Base-by-base conservation (phyloP, 2,888 invertebrate species). In the Nemotelus nigrinus region DNA sequence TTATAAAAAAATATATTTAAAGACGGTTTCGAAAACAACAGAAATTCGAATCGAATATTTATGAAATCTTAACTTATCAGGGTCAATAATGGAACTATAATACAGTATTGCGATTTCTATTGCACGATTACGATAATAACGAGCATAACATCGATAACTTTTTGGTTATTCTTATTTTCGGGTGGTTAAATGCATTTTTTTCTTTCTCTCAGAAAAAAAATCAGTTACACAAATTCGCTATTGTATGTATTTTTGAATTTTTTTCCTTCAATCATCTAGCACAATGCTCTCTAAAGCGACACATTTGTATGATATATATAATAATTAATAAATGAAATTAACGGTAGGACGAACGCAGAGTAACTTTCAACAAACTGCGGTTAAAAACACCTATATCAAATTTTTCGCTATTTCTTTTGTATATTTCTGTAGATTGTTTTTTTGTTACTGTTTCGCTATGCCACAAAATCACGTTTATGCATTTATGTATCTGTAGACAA, bases 401-500 rank as follows among this genome's bases (percentile, higher is more conserved):
- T 25, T 25, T 25, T 25, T 25, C 25, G 25, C 25, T 25, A 25
- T 25, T 25, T 57, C 4, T 8, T 39, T n/a, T 65, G 25, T 65
- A 65, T 65, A 47, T 65, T 65, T 65, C 45, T 44, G 47, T 70
- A 55, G 43, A 45, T 5, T 64, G 6, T 64, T 43, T 43, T 44
- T 44, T 4, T 53, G 53, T 53, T 53, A 8, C 8, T 57, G 57
- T 57, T 57, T 57, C 57, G 25, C n/a, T 57, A 7, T 53, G 6
- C 6, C 10, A 8, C 10, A 10, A 53, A 57, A n/a, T 57, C 25
- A 3, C 25, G 10, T n/a, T 57, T 10, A 10, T 57, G 10, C 25
- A 10, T 57, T 57, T 10, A 44, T 8, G 44, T 10, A 47, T 72
- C 60, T 74, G 74, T 74, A 60, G 60, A 74, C 60, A 74, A 45